Conservation (phyloP, 1,140 invertebrate genomes). For the Carcinoscorpius rotundicauda region DNA sequence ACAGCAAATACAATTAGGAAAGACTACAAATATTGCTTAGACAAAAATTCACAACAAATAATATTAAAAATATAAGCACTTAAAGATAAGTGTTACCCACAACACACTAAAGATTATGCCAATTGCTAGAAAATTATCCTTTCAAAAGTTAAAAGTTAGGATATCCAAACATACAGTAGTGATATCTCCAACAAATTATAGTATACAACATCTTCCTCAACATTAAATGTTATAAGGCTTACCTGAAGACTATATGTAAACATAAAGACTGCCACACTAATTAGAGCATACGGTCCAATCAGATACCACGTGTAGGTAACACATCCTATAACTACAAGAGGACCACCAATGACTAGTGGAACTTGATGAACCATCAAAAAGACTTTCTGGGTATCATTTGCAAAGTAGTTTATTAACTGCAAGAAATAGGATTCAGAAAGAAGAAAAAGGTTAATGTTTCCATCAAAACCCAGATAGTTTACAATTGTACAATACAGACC, state of each 20-base stretch:
- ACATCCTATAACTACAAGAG: constrained; percentile 45
- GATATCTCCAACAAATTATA: too few relatives aligned
- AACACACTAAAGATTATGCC: too few relatives aligned
- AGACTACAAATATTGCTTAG: too few relatives aligned
- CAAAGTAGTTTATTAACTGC: constrained; percentile 53
- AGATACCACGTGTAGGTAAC: constrained; percentile 45
- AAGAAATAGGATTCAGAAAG: constrained; percentile 23
- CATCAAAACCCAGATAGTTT: not conserved
- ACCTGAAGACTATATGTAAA: constrained; percentile 54
- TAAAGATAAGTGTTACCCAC: too few relatives aligned
- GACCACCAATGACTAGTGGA: constrained; percentile 49
- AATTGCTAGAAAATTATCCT: too few relatives aligned
- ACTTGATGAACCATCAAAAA: constrained; percentile 49
- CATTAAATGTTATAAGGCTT: constrained; percentile 12
- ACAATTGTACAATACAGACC: too few relatives aligned
- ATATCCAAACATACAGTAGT: too few relatives aligned
- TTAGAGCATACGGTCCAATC: constrained; percentile 46
- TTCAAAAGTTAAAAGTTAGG: too few relatives aligned
- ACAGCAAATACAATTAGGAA: too few relatives aligned
- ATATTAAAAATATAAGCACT: too few relatives aligned
- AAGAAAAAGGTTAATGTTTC: not conserved
- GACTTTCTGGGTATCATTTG: constrained; percentile 51
- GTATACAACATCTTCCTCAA: too few relatives aligned
- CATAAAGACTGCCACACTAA: constrained; percentile 48
- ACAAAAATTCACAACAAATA: too few relatives aligned